Base-by-base conservation (phyloP, 2,113 vertebrate genomes). In the Heliornis fulica region DNA sequence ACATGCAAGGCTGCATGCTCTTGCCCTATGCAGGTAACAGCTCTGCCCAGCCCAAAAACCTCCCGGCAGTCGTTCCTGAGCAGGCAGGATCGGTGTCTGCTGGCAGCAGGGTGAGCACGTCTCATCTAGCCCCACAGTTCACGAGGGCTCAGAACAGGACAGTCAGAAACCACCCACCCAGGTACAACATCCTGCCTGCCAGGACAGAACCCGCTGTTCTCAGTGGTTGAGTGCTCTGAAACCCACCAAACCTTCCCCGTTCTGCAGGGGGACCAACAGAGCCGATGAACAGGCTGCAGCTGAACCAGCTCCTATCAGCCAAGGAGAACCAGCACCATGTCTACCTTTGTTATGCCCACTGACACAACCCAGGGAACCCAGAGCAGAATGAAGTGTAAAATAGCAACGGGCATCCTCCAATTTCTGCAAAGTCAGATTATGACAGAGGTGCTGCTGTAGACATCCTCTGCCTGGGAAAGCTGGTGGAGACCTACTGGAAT, bases 51-150 rank as follows among this genome's bases (percentile, higher is more conserved):
- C 71, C 46, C 11, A 43, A 77, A 80, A 83, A 26, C 53, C 59
- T 38, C 34, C 11, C 17, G 65, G 13, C 9, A 57, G 48, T 28
- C 2, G 0, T 3, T 51, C 20, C 46, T 34, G 40, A 72, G 29
- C 17, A 19, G 51, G 41, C 57, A 34, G 23, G 36, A 54, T 23
- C 0, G 0, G 1, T 19, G 46, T 13, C 41, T 15, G 69, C 36
- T 21, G 3, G 1, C 38, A 48, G 5, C 0, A 17, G 32, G 20
- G 61, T 6, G 19, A 80, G n/a, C 0, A 0, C 1, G 13, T 23
- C 54, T 38, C 31, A 19, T 46, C 51, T 9, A 18, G 13, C 26
- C 38, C 32, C 32, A 4, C 2, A 1, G 11, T 20, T 13, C 26
- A 38, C 1, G 0, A 43, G 4, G 2, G 25, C 25, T 59, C 45